Conservation (phyloP, 2,888 invertebrate genomes). For the Oscheius sp. region DNA sequence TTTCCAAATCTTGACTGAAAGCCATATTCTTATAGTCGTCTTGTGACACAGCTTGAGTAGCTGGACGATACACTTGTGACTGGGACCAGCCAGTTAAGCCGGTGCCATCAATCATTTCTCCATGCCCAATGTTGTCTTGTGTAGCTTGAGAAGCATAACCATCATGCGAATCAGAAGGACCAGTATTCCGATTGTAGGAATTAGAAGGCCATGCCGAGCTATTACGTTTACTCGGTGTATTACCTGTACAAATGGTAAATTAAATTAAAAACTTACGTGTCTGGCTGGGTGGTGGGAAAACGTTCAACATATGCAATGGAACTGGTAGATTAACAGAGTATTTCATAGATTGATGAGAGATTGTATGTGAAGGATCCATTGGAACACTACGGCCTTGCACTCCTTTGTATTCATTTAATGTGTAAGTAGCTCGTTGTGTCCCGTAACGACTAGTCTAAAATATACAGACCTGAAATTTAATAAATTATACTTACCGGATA, state of each 20-base stretch:
- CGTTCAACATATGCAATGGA: slow-evolving; percentile 50
- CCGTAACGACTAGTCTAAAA: slow-evolving; percentile 28
- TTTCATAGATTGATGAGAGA: slow-evolving; percentile 39
- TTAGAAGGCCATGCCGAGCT: neutral
- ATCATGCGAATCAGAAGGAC: neutral
- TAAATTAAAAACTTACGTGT: neutral
- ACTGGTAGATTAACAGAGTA: slow-evolving; percentile 41
- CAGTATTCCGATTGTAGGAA: neutral
- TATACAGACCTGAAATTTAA: neutral
- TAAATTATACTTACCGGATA: slow-evolving; percentile 11
- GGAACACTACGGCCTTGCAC: slow-evolving; percentile 2
- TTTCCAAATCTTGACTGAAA: slow-evolving; percentile 48
- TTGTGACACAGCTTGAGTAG: slow-evolving; percentile 29
- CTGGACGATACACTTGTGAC: slow-evolving; percentile 24
- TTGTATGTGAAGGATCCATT: slow-evolving; percentile 39
- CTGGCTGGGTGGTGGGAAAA: slow-evolving; percentile 6
- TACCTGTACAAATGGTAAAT: neutral
- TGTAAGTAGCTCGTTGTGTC: slow-evolving; percentile 41
- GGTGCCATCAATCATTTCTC: slow-evolving; percentile 29
- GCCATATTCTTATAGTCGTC: slow-evolving; percentile 31
- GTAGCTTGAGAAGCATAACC: slow-evolving; percentile 33
- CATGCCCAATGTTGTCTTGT: slow-evolving; percentile 22
- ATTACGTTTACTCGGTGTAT: neutral
- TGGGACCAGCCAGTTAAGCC: slow-evolving; percentile 41
- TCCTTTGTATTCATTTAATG: slow-evolving; percentile 43